A percentile compares a stretch with the other conserved stretches of the same genome.
phyloP scores from a whole-genome alignment of 2,797 vertebrate genomes.

The Chelon labrosus region DNA sequence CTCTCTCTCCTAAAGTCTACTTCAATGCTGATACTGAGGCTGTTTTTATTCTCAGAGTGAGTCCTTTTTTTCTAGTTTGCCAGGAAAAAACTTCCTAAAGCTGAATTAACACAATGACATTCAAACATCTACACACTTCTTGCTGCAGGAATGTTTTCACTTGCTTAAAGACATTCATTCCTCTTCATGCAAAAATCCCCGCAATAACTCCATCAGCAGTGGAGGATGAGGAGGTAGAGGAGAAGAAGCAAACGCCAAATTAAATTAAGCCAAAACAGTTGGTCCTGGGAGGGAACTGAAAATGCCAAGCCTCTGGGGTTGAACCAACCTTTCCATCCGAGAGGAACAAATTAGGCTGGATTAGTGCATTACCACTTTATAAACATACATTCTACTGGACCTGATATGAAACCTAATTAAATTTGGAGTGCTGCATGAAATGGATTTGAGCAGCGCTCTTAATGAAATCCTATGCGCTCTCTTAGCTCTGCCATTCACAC shows the following conservation, averaged over 20 bases:
- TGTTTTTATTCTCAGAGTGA: not conserved
- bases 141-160: slow-evolving; percentile 22
- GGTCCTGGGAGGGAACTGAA: slow-evolving; percentile 33
- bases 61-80: not conserved
- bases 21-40: not conserved
- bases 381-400: slow-evolving; percentile 34
- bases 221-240: not conserved
- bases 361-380: slow-evolving; percentile 37
- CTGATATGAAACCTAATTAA: slow-evolving; percentile 59
- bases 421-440: slow-evolving; percentile 54
- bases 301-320: slow-evolving; percentile 19
- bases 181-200: not conserved
- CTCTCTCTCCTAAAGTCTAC: too few species aligned
- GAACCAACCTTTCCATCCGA: slow-evolving; percentile 47
- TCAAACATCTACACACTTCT: slow-evolving; percentile 10
- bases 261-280: slow-evolving; percentile 44
- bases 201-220: slow-evolving; percentile 6
- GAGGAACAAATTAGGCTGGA: slow-evolving; percentile 48
- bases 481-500: slow-evolving; percentile 46
- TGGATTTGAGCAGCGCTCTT: slow-evolving; percentile 26
- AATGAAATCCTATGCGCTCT: slow-evolving; percentile 32
- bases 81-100: slow-evolving; percentile 2
- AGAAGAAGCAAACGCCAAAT: slow-evolving; percentile 20
- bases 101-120: slow-evolving; percentile 21
- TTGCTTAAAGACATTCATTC: slow-evolving; percentile 24